Conservation (phyloP, 2,113 vertebrate species). For the Leptodactylus fuscus region DNA sequence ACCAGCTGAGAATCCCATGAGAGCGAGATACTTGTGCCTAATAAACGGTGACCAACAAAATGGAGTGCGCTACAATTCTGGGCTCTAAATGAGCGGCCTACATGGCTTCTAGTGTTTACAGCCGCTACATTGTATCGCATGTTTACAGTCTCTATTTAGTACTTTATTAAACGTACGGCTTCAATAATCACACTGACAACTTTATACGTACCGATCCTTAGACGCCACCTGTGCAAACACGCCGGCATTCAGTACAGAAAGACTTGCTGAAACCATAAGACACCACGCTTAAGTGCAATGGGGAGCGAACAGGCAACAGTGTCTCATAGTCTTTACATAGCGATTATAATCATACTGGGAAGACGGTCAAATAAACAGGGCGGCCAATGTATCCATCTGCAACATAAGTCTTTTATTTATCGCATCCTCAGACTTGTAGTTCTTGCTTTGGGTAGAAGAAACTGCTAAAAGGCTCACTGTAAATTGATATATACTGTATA, state of each 20-base stretch:
- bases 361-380: conserved; percentile 31
- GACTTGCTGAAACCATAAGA: conserved; percentile 1
- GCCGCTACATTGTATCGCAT: not conserved
- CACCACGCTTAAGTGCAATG: conserved; percentile 40
- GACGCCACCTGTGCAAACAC: conserved; percentile 49
- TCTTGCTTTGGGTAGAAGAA: not conserved
- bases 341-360: conserved; percentile 47
- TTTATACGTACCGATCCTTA: not conserved
- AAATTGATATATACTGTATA: not conserved
- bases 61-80: not conserved
- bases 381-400: conserved; percentile 17
- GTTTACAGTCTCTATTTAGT: conserved; percentile 12
- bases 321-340: conserved; percentile 18
- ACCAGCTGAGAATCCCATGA: conserved; percentile 15
- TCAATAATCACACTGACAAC: conserved; percentile 40
- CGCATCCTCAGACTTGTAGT: conserved; percentile 10
- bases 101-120: conserved; percentile 10
- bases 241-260: not conserved
- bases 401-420: conserved; percentile 10
- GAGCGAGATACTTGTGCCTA: conserved; percentile 18
- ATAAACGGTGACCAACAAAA: conserved; percentile 30
- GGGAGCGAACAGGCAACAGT: conserved; percentile 21
- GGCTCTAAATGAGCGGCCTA: too few relatives aligned
- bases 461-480: too few relatives aligned
- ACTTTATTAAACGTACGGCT: conserved; percentile 16